phyloP scores from a whole-genome alignment of 2,888 invertebrate genomes.

The Hemaris fuciformis region DNA sequence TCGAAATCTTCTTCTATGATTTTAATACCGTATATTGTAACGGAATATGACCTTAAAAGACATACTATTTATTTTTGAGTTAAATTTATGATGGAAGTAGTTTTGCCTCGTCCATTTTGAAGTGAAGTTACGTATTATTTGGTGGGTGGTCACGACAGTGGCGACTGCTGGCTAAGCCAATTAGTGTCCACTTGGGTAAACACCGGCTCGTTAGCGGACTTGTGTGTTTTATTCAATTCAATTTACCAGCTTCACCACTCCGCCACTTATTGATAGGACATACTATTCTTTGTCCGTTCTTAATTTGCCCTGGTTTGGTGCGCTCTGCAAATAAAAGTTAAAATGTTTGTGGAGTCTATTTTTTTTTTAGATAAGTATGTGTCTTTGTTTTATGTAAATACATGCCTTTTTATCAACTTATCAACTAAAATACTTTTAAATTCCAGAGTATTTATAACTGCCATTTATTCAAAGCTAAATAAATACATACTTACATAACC shows the following conservation, averaged over 20 bases:
- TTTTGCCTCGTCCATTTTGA: slow-evolving; percentile 21
- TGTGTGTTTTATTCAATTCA: slow-evolving; percentile 81
- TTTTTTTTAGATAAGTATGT: background rate
- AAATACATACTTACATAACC: too few species aligned
- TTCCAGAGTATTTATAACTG: too few species aligned
- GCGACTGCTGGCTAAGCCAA: slow-evolving; percentile 79
- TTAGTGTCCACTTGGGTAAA: slow-evolving; percentile 81
- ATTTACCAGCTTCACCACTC: slow-evolving; percentile 67
- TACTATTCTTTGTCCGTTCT: slow-evolving; percentile 57
- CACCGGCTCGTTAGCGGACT: slow-evolving; percentile 80
- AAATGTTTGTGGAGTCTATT: background rate
- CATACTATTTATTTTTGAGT: too few species aligned
- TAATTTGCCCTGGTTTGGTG: slow-evolving; percentile 40
- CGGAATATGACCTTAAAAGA: too few species aligned
- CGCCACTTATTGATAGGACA: slow-evolving; percentile 75
- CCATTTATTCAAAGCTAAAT: too few species aligned
- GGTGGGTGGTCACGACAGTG: slow-evolving; percentile 40
- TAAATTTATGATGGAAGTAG: slow-evolving; percentile 17
- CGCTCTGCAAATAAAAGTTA: background rate
- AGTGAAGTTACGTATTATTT: slow-evolving; percentile 12
- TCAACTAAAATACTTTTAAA: too few species aligned
- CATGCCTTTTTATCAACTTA: too few species aligned
- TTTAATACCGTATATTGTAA: too few species aligned
- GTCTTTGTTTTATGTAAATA: too few species aligned
- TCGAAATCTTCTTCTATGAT: too few species aligned